A percentile compares a stretch with the other conserved stretches of the same genome.
These are phyloP conservation scores for Napeogenes sylphis DNA, from an alignment of 2,888 invertebrate species.

Conservation along the genomic window DNA sequence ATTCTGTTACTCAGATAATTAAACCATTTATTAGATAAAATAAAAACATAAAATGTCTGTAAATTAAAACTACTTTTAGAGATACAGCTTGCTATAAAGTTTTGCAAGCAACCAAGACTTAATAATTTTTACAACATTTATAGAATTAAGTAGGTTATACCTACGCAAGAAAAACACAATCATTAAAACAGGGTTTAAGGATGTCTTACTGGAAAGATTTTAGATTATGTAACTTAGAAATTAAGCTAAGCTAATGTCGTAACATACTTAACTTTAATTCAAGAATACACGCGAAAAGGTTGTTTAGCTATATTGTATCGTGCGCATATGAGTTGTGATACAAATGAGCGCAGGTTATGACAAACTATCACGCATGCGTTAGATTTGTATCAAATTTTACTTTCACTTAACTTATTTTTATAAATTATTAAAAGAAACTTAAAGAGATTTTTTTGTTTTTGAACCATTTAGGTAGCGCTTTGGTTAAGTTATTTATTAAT, in stretches of 20 bases:
- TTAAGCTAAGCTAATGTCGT: slow-evolving; percentile 1
- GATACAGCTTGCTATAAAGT: no score
- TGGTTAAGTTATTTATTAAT: no score
- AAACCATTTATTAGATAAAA: not conserved
- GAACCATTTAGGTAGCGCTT: no score
- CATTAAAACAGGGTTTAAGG: no score
- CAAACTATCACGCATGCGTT: slow-evolving; percentile 34
- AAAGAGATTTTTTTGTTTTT: no score
- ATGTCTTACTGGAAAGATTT: no score
- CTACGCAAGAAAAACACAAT: no score
- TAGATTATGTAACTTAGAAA: not conserved
- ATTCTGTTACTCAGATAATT: not conserved
- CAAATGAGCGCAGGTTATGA: slow-evolving; percentile 21
- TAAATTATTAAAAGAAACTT: not conserved
- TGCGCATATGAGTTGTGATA: slow-evolving; percentile 24
- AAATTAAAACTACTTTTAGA: no score
- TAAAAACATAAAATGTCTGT: no score
- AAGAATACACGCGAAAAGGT: slow-evolving; percentile 24
- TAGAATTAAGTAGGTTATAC: no score
- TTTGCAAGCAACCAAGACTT: no score
- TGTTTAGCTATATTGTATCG: slow-evolving; percentile 14
- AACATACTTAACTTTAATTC: slow-evolving; percentile 14
- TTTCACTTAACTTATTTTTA: slow-evolving; percentile 37
- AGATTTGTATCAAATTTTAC: slow-evolving; percentile 34
- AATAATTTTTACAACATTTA: no score